Evolutionary conservation across 37 sponge, comb jelly and placozoan genomes (phyloP), one percentile per base, ranked within the genome.

Genomic region (Halichondria panicea): DNA sequence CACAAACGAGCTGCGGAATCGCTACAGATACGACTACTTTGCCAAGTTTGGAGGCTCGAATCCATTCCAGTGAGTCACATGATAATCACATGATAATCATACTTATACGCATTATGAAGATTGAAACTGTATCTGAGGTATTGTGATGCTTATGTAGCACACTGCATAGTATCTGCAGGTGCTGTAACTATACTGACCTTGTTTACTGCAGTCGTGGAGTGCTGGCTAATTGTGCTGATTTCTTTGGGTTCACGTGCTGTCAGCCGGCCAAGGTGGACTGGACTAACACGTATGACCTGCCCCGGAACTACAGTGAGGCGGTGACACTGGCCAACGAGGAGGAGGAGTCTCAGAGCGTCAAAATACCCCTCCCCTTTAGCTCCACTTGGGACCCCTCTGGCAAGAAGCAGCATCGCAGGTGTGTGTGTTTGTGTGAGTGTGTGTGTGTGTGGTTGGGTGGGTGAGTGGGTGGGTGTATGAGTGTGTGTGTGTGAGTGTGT

Each of bases 1-100:
- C 1, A 91, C 92, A 24, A 92, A 92, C 69, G 92, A 92, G 61
- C 69, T 70, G 65, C 78, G 81, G 71, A 92, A 92, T 61, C 54
- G 68, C 3, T 83, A 80, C 35, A 68, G 84, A 2, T 92, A 92
- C 55, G 40, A 37, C 0, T 89, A 92, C 60, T 87, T 92, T 43
- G 11, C 24, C 9, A 87, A 88, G 35, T 43, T 71, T 33, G 81
- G 62, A 24, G 77, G 83, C 9, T 31, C 38, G 35, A 92, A 88
- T 55, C 92, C 92, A 35, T 92, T 92, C 60, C 74, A 87, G 92
- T 92, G 39, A 83, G 92, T 68, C 28, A 1, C 8, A 18, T 18
- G 52, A 48, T 18, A 48, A 48, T 35, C 35, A 19, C 27, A 25
- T 40, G 1, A 22, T 2, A 30, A 5, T 66, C 24, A 32, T 66